phyloP scores from a whole-genome alignment of 2,888 invertebrate species.

The Caenorhabditis doughertyi region DNA sequence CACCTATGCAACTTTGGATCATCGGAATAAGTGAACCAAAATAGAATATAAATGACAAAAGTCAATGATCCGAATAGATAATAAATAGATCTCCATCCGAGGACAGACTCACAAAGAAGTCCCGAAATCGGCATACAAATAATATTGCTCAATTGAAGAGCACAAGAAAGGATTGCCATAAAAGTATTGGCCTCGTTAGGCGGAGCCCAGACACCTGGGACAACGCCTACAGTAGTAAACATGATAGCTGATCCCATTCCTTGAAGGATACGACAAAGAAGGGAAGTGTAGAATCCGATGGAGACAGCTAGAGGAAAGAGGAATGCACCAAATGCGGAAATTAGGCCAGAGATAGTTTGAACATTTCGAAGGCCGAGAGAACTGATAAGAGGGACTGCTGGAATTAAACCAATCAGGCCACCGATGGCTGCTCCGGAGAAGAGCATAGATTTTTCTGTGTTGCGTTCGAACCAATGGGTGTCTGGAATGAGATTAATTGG shows the following conservation, averaged over 20 bases:
- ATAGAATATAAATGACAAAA: slow-evolving; percentile 49
- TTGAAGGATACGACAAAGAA: slow-evolving; percentile 56
- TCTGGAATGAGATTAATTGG: slow-evolving; percentile 50
- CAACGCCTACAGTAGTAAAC: slow-evolving; percentile 64
- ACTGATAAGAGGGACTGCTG: slow-evolving; percentile 51
- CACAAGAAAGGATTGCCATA: slow-evolving; percentile 66
- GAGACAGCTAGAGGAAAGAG: slow-evolving; percentile 63
- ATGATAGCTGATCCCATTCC: slow-evolving; percentile 60
- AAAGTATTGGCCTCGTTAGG: slow-evolving; percentile 54
- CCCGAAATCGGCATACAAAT: slow-evolving; percentile 66
- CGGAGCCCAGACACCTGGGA: slow-evolving; percentile 63
- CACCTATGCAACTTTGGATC: slow-evolving; percentile 66
- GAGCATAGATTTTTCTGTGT: slow-evolving; percentile 55
- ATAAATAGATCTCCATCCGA: slow-evolving; percentile 65
- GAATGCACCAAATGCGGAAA: slow-evolving; percentile 58
- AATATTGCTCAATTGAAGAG: slow-evolving; percentile 59
- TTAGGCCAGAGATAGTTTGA: slow-evolving; percentile 51
- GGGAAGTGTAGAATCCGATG: slow-evolving; percentile 55
- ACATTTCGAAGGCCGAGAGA: slow-evolving; percentile 55
- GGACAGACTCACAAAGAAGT: slow-evolving; percentile 53
- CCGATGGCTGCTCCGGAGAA: slow-evolving; percentile 66
- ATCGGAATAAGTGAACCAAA: slow-evolving; percentile 67
- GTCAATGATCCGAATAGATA: slow-evolving; percentile 64
- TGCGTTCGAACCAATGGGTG: slow-evolving; percentile 63
- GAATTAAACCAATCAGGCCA: slow-evolving; percentile 63